Evolutionary conservation across 2,797 vertebrate genomes (phyloP).

Genomic region (Ptychobarbus kaznakovi): DNA sequence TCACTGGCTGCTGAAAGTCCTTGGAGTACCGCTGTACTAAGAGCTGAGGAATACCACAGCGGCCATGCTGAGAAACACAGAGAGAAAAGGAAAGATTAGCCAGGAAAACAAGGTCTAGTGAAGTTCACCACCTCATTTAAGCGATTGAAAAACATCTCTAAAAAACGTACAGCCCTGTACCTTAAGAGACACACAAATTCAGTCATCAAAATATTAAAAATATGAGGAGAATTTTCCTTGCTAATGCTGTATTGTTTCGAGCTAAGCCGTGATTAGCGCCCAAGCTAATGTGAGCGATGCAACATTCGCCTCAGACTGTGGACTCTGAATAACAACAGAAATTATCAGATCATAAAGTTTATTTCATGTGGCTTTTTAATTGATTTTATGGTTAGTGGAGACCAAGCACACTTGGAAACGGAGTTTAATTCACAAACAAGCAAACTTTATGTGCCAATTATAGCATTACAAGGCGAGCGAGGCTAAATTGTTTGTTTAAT

Average conservation of each 20-base stretch:
- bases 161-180: not conserved
- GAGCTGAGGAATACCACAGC: slow-evolving; percentile 92
- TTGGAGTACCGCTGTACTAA: slow-evolving; percentile 94
- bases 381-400: slow-evolving; percentile 40
- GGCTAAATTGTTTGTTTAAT: slow-evolving; percentile 54
- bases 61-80: slow-evolving; percentile 84
- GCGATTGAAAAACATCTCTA: not conserved
- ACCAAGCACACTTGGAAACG: slow-evolving; percentile 37
- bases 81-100: slow-evolving; percentile 34
- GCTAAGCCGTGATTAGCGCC: slow-evolving; percentile 8
- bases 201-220: not conserved
- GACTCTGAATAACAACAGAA: slow-evolving; percentile 37
- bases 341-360: slow-evolving; percentile 50
- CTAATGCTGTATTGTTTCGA: slow-evolving; percentile 10
- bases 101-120: not conserved
- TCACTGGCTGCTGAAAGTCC: slow-evolving; percentile 87
- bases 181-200: not conserved
- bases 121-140: not conserved
- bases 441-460: slow-evolving; percentile 55
- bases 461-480: slow-evolving; percentile 48
- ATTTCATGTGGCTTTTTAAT: slow-evolving; percentile 54
- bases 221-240: not conserved
- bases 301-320: slow-evolving; percentile 4
- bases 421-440: slow-evolving; percentile 42
- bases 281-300: not conserved